Evolutionary conservation across 2,888 invertebrate genomes (phyloP), one percentile per base, ranked within the genome.

Genomic region (Lithophane leautieri): DNA sequence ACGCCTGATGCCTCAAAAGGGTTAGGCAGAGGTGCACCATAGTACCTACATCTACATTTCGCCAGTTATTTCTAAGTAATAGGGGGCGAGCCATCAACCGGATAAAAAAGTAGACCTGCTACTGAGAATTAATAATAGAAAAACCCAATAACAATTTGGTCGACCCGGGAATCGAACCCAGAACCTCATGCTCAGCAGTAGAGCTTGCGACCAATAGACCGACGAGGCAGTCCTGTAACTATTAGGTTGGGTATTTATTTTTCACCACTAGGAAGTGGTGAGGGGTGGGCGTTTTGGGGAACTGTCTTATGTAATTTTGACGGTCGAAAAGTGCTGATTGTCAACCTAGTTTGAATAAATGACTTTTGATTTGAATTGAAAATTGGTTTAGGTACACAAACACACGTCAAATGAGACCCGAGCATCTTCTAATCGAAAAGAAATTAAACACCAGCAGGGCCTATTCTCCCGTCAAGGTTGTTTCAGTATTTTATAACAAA

Each of bases 401-500:
- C 52, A 52, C 52, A n/a, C n/a, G 52, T 52, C 52, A n/a, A n/a
- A 54, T n/a, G 54, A 12, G n/a, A 54, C 12, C 11, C 54, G 11
- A n/a, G n/a, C n/a, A 11, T 54, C 28, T 58, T 19, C 4, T 9
- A 28, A 28, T 28, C 16, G 58, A 58, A 56, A 56, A 16, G 25
- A 0, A 47, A 78, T 4, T 34, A 76, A 80, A 52, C 42, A 58
- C 19, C 44, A 71, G 67, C 52, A 25, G n/a, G n/a, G 22, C 12
- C 19, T 66, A 67, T 47, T 62, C 25, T 42, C 54, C 70, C 68
- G n/a, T 7, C 82, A 83, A 89, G 89, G 87, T 69, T 79, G 42
- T 79, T 78, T 54, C 34, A 75, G 60, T 76, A 70, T 85, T 85
- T 76, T 76, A 81, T 78, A 86, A 88, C 85, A 78, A 84, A 87